phyloP scores from a whole-genome alignment of 1,140 invertebrate genomes.

The Pristionchus pacificus region DNA sequence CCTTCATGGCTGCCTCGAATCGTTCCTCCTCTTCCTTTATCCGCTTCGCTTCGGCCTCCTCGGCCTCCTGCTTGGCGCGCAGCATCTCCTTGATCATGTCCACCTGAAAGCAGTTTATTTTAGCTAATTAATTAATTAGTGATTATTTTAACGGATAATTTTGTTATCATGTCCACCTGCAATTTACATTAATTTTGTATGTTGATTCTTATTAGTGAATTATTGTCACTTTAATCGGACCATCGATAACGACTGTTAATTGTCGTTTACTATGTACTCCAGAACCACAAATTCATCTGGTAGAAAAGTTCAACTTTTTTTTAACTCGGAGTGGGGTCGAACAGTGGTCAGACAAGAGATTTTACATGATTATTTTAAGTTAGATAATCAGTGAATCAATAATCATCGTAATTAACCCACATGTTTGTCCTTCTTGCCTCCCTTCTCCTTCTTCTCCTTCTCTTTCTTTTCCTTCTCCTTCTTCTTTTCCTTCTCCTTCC shows the following conservation, averaged over 20 bases:
- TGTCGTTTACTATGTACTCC: too few species aligned
- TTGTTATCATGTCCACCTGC: too few species aligned
- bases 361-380: too few species aligned
- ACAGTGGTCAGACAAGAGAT: too few species aligned
- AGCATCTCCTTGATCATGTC: conserved; percentile 27
- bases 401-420: too few species aligned
- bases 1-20: conserved; percentile 13
- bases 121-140: too few species aligned
- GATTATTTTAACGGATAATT: too few species aligned
- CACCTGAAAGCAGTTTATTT: too few species aligned
- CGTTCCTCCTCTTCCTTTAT: conserved; percentile 12
- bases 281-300: too few species aligned
- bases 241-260: not conserved
- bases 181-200: not conserved
- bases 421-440: conserved; percentile 13
- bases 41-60: not conserved
- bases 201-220: not conserved
- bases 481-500: conserved; percentile 75
- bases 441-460: conserved; percentile 5
- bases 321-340: too few species aligned
- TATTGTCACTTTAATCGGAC: not conserved
- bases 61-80: conserved; percentile 15
- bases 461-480: conserved; percentile 30
- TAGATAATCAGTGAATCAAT: too few species aligned
- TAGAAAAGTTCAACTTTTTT: too few species aligned